phyloP scores from a whole-genome alignment of 2,888 invertebrate genomes.

The Alviniconcha strummeri region DNA sequence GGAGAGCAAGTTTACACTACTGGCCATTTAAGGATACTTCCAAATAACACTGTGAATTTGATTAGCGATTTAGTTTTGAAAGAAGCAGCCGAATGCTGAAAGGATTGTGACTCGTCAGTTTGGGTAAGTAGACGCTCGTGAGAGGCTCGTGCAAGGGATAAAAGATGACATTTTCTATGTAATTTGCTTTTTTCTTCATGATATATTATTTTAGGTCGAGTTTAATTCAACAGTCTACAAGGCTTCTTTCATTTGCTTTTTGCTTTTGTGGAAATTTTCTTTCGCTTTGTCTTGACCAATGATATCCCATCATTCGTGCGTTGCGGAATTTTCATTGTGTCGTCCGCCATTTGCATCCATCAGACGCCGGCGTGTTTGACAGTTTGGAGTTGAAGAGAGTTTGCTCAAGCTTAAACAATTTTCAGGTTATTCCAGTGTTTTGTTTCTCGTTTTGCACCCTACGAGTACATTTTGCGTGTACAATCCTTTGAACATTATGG shows the following conservation, averaged over 20 bases:
- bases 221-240: neutral
- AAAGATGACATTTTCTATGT: neutral
- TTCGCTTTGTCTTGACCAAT: slow-evolving; percentile 32
- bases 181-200: neutral
- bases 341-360: slow-evolving; percentile 36
- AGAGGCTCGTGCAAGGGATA: neutral
- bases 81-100: neutral
- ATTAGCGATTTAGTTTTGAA: neutral
- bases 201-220: neutral
- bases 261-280: slow-evolving; percentile 15
- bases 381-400: slow-evolving; percentile 18
- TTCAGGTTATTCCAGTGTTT: slow-evolving; percentile 16
- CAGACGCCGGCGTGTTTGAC: slow-evolving; percentile 30
- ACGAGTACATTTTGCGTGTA: no score
- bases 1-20: no score
- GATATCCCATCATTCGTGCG: slow-evolving; percentile 31
- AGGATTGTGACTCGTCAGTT: slow-evolving; percentile 24
- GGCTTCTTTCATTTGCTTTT: neutral
- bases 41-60: no score
- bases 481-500: no score
- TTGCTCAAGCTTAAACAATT: slow-evolving; percentile 18
- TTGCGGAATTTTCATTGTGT: slow-evolving; percentile 27
- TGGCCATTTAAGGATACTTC: no score
- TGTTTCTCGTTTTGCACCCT: neutral
- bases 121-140: slow-evolving; percentile 19